Base-by-base conservation (phyloP, 2,888 invertebrate species). In the Meliscaeva auricollis region DNA sequence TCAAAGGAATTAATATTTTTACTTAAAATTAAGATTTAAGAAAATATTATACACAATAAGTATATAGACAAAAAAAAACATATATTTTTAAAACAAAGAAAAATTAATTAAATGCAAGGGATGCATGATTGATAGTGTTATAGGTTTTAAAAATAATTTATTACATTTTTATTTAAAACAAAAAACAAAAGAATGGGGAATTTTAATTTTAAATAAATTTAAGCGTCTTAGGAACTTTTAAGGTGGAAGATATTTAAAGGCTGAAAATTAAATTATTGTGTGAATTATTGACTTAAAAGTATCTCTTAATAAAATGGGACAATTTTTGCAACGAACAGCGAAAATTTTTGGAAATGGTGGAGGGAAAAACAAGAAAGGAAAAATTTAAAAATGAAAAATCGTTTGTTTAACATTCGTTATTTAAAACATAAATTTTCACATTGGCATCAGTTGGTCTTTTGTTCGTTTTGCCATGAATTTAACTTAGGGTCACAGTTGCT, bases 1-100 rank as follows among this genome's bases (percentile, higher is more conserved):
- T 52, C 52, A 73, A 68, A 30, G 60, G 56, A 81, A 64, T 64
- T 78, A 64, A 76, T 75, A 58, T 26, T 68, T 75, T 75, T 50
- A 54, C 62, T 60, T 48, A 60, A 72, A 58, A 48, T 64, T 54
- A 74, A 46, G 8, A 54, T 22, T 13, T 38, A 66, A 35, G 15
- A 56, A 62, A 56, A 30, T 76, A 60, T 69, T 48, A 15, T 46
- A 41, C 22, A 30, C n/a, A 17, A 22, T n/a, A 22, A 15, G n/a
- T 64, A 17, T 13, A 64, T n/a, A 64, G 7, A 54, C 30, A 26
- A 20, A 15, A 6, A 30, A n/a, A 62, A 62, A 17, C 46, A 64
- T 41, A 60, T 60, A 44, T 62, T 46, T 64, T 46, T 46, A 1
- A 44, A 62, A 30, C 9, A 9, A 6, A 44, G 20, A 41, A 41